Evolutionary conservation across 2,888 invertebrate species (phyloP).

Genomic region (Cetonia aurata): DNA sequence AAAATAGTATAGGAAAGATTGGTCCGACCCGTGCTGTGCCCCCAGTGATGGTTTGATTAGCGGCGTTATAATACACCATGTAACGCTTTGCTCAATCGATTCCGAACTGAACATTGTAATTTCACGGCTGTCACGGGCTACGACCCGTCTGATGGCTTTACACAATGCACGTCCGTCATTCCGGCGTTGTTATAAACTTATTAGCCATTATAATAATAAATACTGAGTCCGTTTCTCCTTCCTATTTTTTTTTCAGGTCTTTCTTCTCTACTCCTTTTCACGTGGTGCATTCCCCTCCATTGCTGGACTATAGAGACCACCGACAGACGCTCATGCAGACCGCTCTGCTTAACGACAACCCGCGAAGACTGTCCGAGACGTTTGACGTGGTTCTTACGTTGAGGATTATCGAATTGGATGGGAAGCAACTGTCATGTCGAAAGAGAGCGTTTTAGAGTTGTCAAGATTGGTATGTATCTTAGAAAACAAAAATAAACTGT

Average conservation of each 20-base stretch:
- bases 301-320: too few relatives aligned
- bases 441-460: too few relatives aligned
- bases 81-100: constrained; percentile 65
- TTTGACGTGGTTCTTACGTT: too few relatives aligned
- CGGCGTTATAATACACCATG: constrained; percentile 61
- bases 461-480: too few relatives aligned
- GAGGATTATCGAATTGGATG: too few relatives aligned
- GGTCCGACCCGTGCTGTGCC: constrained; percentile 39
- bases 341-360: too few relatives aligned
- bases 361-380: too few relatives aligned
- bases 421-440: too few relatives aligned
- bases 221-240: constrained; percentile 14
- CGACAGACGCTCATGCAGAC: too few relatives aligned
- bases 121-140: constrained; percentile 66
- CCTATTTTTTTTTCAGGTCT: background rate
- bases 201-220: constrained; percentile 59
- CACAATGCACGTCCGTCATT: constrained; percentile 64
- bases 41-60: constrained; percentile 42
- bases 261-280: background rate
- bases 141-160: constrained; percentile 62
- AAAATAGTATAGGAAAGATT: constrained; percentile 16
- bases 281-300: background rate
- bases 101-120: constrained; percentile 67
- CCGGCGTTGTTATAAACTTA: constrained; percentile 62
- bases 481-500: too few relatives aligned